Conservation (phyloP, 2,888 invertebrate species). For the Ptilodon capucinus region DNA sequence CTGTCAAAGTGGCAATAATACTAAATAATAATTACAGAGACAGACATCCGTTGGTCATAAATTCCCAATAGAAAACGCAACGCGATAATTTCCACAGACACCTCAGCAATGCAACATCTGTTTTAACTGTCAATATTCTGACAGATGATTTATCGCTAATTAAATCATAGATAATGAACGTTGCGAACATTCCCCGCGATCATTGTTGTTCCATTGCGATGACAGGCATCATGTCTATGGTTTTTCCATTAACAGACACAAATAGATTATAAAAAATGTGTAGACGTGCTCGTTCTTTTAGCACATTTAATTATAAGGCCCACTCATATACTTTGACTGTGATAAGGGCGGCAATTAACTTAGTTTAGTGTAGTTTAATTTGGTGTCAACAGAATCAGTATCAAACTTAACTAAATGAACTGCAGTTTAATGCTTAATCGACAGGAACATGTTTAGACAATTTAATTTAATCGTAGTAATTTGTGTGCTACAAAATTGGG, state of each 20-base stretch:
- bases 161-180: conserved; percentile 11
- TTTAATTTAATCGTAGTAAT: too few relatives aligned
- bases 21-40: neutral
- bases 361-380: too few relatives aligned
- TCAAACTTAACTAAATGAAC: too few relatives aligned
- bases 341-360: too few relatives aligned
- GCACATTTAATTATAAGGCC: too few relatives aligned
- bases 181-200: conserved; percentile 12
- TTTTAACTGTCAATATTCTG: neutral
- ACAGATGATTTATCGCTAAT: conserved; percentile 9
- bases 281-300: conserved; percentile 3
- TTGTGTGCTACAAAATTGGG: too few relatives aligned
- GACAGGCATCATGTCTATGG: conserved; percentile 16
- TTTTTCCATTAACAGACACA: conserved; percentile 11
- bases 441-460: too few relatives aligned
- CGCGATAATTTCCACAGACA: neutral
- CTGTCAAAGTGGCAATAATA: conserved; percentile 5
- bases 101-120: neutral
- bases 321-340: too few relatives aligned
- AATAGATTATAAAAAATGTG: conserved; percentile 9
- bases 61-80: neutral
- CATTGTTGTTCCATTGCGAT: conserved; percentile 20
- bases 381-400: too few relatives aligned
- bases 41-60: neutral
- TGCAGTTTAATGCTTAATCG: too few relatives aligned